A percentile compares a stretch with the other conserved stretches of the same genome.
Evolutionary conservation across 2,888 invertebrate species (phyloP).

Genomic region (Byasa hedistus): DNA sequence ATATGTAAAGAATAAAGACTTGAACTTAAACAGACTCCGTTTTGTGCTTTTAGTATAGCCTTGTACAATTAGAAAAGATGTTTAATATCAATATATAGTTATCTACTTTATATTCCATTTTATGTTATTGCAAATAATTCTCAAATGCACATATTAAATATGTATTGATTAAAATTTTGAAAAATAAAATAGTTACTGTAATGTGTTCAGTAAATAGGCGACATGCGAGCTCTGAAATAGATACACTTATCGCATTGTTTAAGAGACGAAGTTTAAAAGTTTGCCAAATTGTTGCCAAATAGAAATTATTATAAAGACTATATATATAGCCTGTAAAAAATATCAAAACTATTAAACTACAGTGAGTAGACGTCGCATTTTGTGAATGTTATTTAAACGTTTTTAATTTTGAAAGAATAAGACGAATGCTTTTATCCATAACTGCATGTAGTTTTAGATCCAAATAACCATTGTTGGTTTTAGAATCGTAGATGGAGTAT

Average conservation of each 20-base stretch:
- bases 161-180: conserved; percentile 31
- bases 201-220: conserved; percentile 65
- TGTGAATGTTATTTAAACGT: neutral
- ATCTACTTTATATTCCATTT: conserved; percentile 36
- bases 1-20: conserved; percentile 69
- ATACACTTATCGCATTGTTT: neutral
- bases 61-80: conserved; percentile 58
- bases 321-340: neutral
- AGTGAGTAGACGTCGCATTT: neutral
- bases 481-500: conserved; percentile 20
- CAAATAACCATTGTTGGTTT: conserved; percentile 10
- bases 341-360: neutral
- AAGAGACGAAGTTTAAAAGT: neutral
- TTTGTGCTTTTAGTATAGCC: conserved; percentile 68
- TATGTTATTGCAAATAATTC: conserved; percentile 40
- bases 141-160: conserved; percentile 39
- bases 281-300: conserved; percentile 18
- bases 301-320: conserved; percentile 2
- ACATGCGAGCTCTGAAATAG: neutral
- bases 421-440: conserved; percentile 10
- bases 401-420: neutral
- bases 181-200: conserved; percentile 46
- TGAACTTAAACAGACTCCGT: conserved; percentile 65
- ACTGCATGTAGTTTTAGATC: conserved; percentile 11
- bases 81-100: conserved; percentile 48